Evolutionary conservation across 2,888 invertebrate genomes (phyloP), one percentile per base, ranked within the genome.

Genomic region (Lepidonotus clava): DNA sequence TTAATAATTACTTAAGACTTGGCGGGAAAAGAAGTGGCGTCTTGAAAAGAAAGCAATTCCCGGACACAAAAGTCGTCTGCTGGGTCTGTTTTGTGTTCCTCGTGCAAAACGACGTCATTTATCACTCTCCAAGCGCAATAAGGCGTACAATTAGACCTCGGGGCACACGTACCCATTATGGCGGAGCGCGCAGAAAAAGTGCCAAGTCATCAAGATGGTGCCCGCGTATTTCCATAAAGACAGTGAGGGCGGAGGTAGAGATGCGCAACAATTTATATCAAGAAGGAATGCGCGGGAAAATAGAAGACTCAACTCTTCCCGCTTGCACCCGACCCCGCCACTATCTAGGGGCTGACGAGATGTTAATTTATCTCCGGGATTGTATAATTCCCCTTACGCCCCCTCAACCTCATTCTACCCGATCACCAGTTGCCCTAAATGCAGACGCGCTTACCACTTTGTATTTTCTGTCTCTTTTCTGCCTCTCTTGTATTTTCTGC

Each of bases 181-280:
- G 5, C 1, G 28, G 24, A 61, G 61, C 28, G 61, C 28, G 46
- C n/a, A 53, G 53, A 53, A 53, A 53, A 53, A 53, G 53, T 53
- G 61, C 14, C 61, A n/a, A 61, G 61, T 61, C 61, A 61, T 61
- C 28, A 61, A 61, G n/a, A n/a, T n/a, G n/a, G n/a, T n/a, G n/a
- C n/a, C n/a, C n/a, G n/a, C n/a, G n/a, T n/a, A n/a, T n/a, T n/a
- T n/a, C n/a, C n/a, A n/a, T n/a, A n/a, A n/a, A n/a, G 61, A 61
- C 46, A 46, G 46, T 46, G 6, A 46, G 46, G 46, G 46, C 18
- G 18, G 18, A 18, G 18, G 8, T 46, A 6, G 46, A 46, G 46
- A 18, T 46, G 56, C n/a, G 5, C 21, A n/a, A 56, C n/a, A 56
- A 56, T 56, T 56, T n/a, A 56, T 56, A 56, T 18, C 56, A 56